Evolutionary conservation across 1,140 invertebrate species (phyloP).

Genomic region (Bicyclus anynana): DNA sequence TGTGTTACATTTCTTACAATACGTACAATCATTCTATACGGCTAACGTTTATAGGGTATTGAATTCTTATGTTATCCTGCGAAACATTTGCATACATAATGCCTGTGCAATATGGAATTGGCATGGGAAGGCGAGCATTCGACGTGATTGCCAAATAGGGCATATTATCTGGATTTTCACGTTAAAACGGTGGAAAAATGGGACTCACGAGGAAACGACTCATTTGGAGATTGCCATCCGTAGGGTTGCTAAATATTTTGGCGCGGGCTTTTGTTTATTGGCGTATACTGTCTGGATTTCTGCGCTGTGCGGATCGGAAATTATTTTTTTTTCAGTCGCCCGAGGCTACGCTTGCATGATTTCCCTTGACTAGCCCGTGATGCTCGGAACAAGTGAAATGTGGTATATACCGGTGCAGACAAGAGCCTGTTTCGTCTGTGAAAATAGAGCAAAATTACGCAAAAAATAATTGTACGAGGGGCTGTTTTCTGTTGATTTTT

Average conservation of each 20-base stretch:
- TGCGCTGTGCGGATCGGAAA: not conserved
- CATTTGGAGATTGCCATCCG: slow-evolving; percentile 50
- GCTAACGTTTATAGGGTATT: slow-evolving; percentile 14
- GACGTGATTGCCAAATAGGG: slow-evolving; percentile 40
- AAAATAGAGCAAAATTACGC: not conserved
- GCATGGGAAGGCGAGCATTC: slow-evolving; percentile 22
- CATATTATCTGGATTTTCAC: slow-evolving; percentile 43
- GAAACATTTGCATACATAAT: slow-evolving; percentile 10
- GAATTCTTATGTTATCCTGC: slow-evolving; percentile 13
- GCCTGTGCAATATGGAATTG: slow-evolving; percentile 17
- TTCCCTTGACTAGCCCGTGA: not conserved
- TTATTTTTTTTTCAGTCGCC: not conserved
- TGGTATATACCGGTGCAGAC: not conserved
- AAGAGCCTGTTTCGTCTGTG: not conserved
- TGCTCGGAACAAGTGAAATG: not conserved
- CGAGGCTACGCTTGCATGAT: not conserved
- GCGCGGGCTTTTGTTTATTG: not conserved
- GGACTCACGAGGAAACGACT: slow-evolving; percentile 38
- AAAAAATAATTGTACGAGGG: not conserved
- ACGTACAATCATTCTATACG: slow-evolving; percentile 3
- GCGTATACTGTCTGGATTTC: not conserved
- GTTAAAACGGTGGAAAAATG: slow-evolving; percentile 37
- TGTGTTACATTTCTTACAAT: not conserved
- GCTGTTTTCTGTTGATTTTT: no score
- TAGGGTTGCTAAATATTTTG: slow-evolving; percentile 35